A percentile compares a stretch with the other conserved stretches of the same genome.
These are phyloP conservation scores for Eurosta solidaginis DNA, from an alignment of 1,140 invertebrate species.

Conservation along the genomic window DNA sequence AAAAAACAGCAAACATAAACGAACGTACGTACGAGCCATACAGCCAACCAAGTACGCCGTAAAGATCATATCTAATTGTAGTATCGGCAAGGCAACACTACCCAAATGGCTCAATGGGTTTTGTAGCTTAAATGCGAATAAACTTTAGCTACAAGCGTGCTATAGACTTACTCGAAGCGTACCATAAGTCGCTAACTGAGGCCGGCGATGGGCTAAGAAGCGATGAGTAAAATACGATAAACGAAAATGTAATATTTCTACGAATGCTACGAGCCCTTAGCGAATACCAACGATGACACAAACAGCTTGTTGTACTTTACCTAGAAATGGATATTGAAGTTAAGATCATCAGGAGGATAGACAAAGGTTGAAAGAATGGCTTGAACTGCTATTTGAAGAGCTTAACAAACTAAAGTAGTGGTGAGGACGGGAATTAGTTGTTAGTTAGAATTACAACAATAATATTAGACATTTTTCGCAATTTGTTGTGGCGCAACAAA, in stretches of 20 bases:
- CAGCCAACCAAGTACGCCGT: too few relatives aligned
- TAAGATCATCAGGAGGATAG: background rate
- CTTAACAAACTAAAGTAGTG: background rate
- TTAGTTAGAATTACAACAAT: background rate
- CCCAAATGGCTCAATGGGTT: background rate
- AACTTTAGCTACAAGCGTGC: background rate
- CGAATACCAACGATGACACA: background rate
- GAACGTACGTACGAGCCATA: too few relatives aligned
- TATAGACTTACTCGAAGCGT: background rate
- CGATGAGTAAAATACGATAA: background rate
- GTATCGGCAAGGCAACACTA: background rate
- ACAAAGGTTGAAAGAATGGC: background rate
- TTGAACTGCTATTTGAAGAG: background rate
- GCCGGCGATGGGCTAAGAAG: background rate
- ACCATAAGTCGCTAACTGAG: background rate
- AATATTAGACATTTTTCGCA: background rate
- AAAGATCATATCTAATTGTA: constrained; percentile 33
- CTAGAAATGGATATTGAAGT: constrained; percentile 32
- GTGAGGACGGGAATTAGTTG: background rate
- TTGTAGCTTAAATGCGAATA: constrained; percentile 33
- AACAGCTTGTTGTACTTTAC: constrained; percentile 17
- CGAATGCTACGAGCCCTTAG: background rate
- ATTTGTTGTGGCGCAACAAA: constrained; percentile 17
- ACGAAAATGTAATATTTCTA: constrained; percentile 30
- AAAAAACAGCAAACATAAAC: background rate